Percentiles rank a stretch among this genome's conserved stretches.
Evolutionary conservation across 2,797 vertebrate species (phyloP).

Genomic region (Xerus rutilus): DNA sequence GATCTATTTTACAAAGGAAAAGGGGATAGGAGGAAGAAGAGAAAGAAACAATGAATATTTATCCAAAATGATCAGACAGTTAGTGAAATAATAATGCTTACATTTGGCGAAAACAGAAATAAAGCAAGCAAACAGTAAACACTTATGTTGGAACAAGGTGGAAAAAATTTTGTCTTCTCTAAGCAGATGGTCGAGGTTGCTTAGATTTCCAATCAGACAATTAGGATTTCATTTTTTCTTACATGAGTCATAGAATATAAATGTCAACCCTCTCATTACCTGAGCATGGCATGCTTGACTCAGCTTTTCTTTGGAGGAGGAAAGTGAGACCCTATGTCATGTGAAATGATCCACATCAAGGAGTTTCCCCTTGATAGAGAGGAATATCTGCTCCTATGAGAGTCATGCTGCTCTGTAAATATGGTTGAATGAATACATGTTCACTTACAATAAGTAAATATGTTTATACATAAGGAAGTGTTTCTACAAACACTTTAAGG

Average conservation of each 20-base stretch:
- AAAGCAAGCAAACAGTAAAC: background rate
- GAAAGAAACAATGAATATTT: background rate
- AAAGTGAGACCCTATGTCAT: background rate
- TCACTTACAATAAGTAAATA: background rate
- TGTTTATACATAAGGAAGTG: background rate
- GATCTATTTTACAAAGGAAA: background rate
- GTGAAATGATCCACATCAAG: background rate
- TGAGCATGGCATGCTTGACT: background rate
- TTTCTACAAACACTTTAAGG: background rate
- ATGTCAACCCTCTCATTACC: background rate
- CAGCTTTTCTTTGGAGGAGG: background rate
- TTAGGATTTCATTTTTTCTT: background rate
- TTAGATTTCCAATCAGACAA: background rate
- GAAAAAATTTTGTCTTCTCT: background rate
- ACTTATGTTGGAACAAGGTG: background rate
- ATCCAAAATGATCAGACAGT: background rate
- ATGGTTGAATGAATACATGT: accelerated
- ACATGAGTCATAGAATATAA: background rate
- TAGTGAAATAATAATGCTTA: background rate
- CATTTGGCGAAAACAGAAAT: background rate
- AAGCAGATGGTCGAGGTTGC: background rate
- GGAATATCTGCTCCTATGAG: background rate
- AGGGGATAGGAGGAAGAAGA: background rate
- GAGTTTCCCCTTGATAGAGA: background rate
- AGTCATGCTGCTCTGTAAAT: background rate